Evolutionary conservation across 2,888 invertebrate species (phyloP).

Genomic region (Cantharis lateralis): DNA sequence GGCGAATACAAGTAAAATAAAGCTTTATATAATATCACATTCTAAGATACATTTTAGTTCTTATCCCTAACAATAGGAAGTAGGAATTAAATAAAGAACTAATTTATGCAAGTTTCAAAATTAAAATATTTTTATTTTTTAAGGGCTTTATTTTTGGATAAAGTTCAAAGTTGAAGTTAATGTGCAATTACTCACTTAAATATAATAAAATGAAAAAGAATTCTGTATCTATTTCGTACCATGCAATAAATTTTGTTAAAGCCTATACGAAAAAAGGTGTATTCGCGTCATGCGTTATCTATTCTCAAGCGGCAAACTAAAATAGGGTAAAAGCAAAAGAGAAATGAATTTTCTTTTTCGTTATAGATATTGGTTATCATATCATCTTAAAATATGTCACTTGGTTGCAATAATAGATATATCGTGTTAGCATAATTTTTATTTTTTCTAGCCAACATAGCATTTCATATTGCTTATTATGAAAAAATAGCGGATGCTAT

Average conservation of each 20-base stretch:
- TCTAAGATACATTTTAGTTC: no score
- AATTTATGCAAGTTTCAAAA: no score
- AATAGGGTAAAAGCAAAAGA: slow-evolving; percentile 1
- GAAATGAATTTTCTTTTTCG: slow-evolving; percentile 2
- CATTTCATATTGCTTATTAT: background rate
- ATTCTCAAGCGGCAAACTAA: slow-evolving; percentile 2
- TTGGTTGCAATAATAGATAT: background rate
- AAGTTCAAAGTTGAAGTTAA: background rate
- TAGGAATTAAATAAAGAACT: no score
- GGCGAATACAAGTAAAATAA: no score
- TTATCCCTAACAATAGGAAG: no score
- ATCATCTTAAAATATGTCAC: slow-evolving; percentile 2
- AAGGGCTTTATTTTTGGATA: background rate
- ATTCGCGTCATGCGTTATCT: slow-evolving; percentile 3
- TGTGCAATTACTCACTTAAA: background rate
- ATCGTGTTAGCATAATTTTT: background rate
- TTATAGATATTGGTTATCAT: slow-evolving; percentile 4
- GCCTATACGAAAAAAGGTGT: background rate
- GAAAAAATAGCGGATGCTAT: background rate
- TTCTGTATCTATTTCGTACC: background rate
- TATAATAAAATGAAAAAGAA: background rate
- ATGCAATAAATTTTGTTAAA: background rate
- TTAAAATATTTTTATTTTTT: no score
- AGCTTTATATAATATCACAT: no score
- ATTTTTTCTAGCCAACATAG: background rate